A percentile compares a stretch with the other conserved stretches of the same genome.
phyloP scores from a whole-genome alignment of 92 coral and sea anemone genomes.

The Zoanthus gigantus region DNA sequence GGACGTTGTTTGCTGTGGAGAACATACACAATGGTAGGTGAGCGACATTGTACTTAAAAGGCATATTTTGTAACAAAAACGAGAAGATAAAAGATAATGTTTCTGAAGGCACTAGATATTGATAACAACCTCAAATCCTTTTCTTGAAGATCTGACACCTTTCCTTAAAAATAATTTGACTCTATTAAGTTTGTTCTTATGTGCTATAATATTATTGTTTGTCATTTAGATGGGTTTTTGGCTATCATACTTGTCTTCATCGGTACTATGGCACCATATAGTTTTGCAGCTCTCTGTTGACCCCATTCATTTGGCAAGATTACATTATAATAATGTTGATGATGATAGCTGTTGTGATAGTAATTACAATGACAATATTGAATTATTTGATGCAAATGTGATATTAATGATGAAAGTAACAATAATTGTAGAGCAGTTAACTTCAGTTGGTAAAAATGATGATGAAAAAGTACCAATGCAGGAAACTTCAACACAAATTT shows the following conservation, averaged over 20 bases:
- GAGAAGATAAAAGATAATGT: background rate
- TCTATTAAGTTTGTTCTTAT: no score
- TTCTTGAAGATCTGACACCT: no score
- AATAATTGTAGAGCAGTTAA: no score
- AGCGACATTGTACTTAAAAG: background rate
- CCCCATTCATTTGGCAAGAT: background rate
- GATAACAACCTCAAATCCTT: background rate
- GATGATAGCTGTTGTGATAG: background rate
- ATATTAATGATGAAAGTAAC: no score
- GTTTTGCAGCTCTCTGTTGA: background rate
- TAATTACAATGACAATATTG: background rate
- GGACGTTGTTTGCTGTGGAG: constrained; percentile 34
- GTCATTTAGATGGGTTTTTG: no score
- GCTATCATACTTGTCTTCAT: background rate
- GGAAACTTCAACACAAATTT: no score
- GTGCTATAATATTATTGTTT: no score
- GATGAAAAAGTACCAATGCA: no score
- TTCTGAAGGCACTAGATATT: background rate
- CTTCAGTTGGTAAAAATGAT: no score
- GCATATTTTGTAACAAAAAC: background rate
- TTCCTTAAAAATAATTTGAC: no score
- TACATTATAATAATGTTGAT: background rate
- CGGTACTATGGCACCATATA: background rate
- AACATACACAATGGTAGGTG: constrained; percentile 16
- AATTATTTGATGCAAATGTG: background rate